Evolutionary conservation across 2,888 invertebrate genomes (phyloP), one percentile per base, ranked within the genome.

Genomic region (Agrypnus murinus): DNA sequence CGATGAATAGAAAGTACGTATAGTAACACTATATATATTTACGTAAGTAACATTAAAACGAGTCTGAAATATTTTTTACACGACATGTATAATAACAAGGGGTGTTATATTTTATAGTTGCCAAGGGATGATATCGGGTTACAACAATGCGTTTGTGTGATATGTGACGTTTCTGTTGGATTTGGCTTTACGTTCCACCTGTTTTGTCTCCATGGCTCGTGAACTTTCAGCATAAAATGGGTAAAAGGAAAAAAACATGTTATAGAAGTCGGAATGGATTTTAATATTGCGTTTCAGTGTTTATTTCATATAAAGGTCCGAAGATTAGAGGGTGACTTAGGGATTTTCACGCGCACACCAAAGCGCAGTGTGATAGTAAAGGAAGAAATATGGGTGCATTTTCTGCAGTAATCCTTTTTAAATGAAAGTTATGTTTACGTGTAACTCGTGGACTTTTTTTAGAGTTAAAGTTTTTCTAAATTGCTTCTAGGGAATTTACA

Each of bases 251-350:
- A 38, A 38, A 38, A n/a, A n/a, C n/a, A n/a, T 8, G n/a, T 10
- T 15, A 10, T 25, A 25, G 14, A 10, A 19, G 4, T 12, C 8
- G 34, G 32, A 6, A 31, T 2, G 32, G 14, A 36, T 55, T 55
- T 55, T 55, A 55, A 55, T 36, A 55, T 14, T 25, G 14, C 55
- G 10, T n/a, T 31, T 60, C 32, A n/a, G 25, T 14, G 31, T 60
- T 25, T 58, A 59, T 59, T 59, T 40, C 43, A 40, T 40, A 62
- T 46, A 62, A 62, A 62, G 62, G 45, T 45, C 48, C 7, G 19
- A 14, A 62, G 62, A 62, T 62, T 62, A 62, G 36, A 7, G 53
- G 48, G 45, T 10, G 59, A 43, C 59, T 43, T 8, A 31, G 43
- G 57, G 59, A 5, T 34, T 62, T 62, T 62, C 25, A 10, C 60